Conservation (phyloP, 1,140 invertebrate genomes). For the Copidosoma floridanum region DNA sequence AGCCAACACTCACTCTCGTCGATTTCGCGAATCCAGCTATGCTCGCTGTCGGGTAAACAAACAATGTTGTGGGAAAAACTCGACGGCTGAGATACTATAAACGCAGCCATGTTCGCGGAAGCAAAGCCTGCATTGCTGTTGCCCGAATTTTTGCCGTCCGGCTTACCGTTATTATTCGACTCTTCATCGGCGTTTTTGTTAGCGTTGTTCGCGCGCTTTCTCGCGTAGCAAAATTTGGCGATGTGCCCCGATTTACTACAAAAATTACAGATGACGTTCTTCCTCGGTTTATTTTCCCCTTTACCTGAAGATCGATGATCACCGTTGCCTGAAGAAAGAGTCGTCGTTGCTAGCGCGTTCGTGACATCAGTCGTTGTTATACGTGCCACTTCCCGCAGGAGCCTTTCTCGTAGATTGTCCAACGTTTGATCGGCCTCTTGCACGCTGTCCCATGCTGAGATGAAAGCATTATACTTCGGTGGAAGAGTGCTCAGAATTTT, state of each 20-base stretch:
- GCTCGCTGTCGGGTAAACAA: too few species aligned
- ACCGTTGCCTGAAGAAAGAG: not conserved
- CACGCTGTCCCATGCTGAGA: slow-evolving; percentile 24
- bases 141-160: too few species aligned
- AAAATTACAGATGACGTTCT: slow-evolving; percentile 1
- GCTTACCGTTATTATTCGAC: not conserved
- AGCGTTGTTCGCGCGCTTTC: slow-evolving; percentile 7
- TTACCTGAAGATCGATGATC: not conserved
- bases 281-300: not conserved
- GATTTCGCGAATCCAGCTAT: too few species aligned
- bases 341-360: not conserved
- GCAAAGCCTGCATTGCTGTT: too few species aligned
- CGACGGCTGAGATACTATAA: too few species aligned
- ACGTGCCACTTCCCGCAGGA: not conserved
- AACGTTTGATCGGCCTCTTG: not conserved
- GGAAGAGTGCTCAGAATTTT: slow-evolving; percentile 17
- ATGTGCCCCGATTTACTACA: slow-evolving; percentile 20
- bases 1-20: slow-evolving; percentile 25
- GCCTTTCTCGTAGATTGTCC: slow-evolving; percentile 2
- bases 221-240: slow-evolving; percentile 13
- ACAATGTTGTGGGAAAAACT: too few species aligned
- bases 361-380: not conserved
- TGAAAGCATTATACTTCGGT: slow-evolving; percentile 3
- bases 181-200: not conserved
- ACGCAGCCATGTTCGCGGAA: not conserved